Conservation (phyloP, 2,888 invertebrate species). For the Andrena bucephala region DNA sequence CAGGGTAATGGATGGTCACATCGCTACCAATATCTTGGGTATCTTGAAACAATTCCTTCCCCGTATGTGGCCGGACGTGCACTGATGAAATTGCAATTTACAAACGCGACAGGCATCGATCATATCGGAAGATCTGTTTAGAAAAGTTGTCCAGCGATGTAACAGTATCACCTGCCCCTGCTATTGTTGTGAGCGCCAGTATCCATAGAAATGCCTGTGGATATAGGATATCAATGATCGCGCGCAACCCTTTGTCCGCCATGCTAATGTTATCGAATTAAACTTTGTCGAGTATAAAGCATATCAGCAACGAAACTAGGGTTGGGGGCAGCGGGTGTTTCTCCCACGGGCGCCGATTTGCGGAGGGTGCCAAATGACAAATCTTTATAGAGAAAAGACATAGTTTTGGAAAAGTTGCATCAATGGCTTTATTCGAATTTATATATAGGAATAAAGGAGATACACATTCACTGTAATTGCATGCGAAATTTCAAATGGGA, state of each 20-base stretch:
- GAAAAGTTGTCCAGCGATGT: constrained; percentile 13
- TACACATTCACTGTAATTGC: too few relatives aligned
- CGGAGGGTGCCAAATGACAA: too few relatives aligned
- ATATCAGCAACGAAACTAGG: too few relatives aligned
- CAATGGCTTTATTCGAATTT: too few relatives aligned
- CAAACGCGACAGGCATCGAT: constrained; percentile 1
- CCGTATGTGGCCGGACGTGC: background rate
- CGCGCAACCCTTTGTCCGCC: constrained; percentile 17
- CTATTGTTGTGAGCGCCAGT: constrained; percentile 66
- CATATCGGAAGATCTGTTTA: constrained; percentile 36
- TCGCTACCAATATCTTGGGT: background rate
- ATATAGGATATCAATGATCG: constrained; percentile 44
- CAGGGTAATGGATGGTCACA: constrained; percentile 34
- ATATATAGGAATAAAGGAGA: too few relatives aligned
- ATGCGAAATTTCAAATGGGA: too few relatives aligned
- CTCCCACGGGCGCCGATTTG: too few relatives aligned
- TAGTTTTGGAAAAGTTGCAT: too few relatives aligned
- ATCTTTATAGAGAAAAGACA: too few relatives aligned
- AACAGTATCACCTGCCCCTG: constrained; percentile 6
- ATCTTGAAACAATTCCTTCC: constrained; percentile 1
- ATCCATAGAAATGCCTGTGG: constrained; percentile 66
- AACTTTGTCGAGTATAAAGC: too few relatives aligned
- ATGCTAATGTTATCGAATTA: background rate
- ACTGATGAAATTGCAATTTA: constrained; percentile 14
- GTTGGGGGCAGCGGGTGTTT: too few relatives aligned